These are phyloP conservation scores for Philaenus spumarius DNA, from an alignment of 1,140 invertebrate genomes.

Conservation along the genomic window DNA sequence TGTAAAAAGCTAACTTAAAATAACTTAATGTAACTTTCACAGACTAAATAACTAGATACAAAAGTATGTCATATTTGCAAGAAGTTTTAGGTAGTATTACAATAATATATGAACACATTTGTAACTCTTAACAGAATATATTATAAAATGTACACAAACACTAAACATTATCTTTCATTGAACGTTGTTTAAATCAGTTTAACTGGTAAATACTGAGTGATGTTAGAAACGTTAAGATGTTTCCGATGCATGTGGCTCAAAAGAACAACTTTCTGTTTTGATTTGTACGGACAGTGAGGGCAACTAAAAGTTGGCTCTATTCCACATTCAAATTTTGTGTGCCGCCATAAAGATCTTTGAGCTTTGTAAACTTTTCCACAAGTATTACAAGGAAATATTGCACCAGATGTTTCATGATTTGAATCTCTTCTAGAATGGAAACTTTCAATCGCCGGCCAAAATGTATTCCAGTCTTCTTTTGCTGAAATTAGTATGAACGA, in stretches of 20 bases:
- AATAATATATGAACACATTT: too few species aligned
- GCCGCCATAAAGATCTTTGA: slow-evolving; percentile 70
- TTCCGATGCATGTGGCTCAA: not conserved
- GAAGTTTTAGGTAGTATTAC: too few species aligned
- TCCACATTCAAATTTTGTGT: slow-evolving; percentile 78
- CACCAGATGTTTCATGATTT: too few species aligned
- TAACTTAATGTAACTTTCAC: not conserved
- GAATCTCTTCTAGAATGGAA: too few species aligned
- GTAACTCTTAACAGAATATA: not conserved
- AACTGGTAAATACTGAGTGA: too few species aligned
- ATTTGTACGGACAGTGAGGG: not conserved
- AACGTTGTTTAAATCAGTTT: too few species aligned
- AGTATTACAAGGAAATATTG: slow-evolving; percentile 52
- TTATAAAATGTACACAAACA: not conserved
- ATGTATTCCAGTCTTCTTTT: not conserved
- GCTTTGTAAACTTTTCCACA: slow-evolving; percentile 72
- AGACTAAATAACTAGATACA: too few species aligned
- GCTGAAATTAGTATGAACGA: too few species aligned
- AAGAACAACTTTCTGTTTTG: slow-evolving; percentile 11
- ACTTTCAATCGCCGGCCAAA: too few species aligned
- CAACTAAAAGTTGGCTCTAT: slow-evolving; percentile 49
- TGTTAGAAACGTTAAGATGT: not conserved
- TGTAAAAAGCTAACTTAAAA: not conserved
- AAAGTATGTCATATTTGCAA: too few species aligned
- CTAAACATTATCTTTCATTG: not conserved